Base-by-base conservation (phyloP, 2,113 vertebrate genomes). In the Melospiza georgiana region DNA sequence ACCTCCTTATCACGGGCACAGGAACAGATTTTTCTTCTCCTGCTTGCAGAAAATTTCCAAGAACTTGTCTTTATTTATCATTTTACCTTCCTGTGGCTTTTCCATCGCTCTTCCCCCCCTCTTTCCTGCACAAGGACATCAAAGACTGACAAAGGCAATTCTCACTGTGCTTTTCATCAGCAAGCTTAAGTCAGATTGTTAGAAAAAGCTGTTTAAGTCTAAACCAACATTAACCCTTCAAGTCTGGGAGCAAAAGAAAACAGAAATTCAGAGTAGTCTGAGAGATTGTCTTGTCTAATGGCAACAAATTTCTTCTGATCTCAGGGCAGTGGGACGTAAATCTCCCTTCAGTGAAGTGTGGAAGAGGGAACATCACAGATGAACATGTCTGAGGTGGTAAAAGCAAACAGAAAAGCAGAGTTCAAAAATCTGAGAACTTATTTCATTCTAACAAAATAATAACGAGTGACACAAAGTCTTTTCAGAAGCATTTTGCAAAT, bases 131-230 rank as follows among this genome's bases (percentile, higher is more conserved):
- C 65, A 74, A 63, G 51, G 79, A 52, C 76, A 90, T 84, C 66
- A 75, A 90, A 80, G 78, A 80, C 78, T 85, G 84, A 41, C 61
- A 96, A 86, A 84, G 65, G 79, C 85, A 88, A 55, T 35, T 91
- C 67, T 83, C 39, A 82, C 51, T n/a, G 59, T 37, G 63, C 52
- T 81, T 81, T 95, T 81, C 65, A 61, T 80, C 76, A 84, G 46
- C 39, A 72, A 88, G 48, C 65, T 67, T 80, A 83, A 78, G 61
- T 18, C 31, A 75, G 37, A 79, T 33, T 76, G 85, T 81, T 78
- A 89, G 76, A 58, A 78, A 90, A 90, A 72, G 22, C 52, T 68
- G 37, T 46, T 75, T 48, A 81, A 67, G 31, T 57, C 61, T 86
- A 92, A 94, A 72, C n/a, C 27, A 80, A 52, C 22, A 46, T 86